These are phyloP conservation scores for Amphiprion ocellaris DNA, from an alignment of 2,113 vertebrate genomes.

Conservation along the genomic window DNA sequence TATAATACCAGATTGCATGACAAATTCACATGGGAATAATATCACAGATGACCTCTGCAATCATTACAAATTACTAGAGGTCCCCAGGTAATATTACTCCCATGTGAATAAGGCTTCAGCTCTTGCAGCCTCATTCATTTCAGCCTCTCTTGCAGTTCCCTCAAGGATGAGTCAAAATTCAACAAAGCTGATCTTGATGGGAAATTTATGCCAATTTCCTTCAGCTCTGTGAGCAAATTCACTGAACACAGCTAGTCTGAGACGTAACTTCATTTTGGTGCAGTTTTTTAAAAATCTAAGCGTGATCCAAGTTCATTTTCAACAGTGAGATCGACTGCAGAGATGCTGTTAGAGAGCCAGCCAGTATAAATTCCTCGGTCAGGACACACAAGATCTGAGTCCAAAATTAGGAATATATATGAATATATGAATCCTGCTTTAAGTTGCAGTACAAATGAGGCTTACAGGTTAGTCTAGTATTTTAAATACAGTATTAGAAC, in stretches of 20 bases:
- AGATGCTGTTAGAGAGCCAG: not conserved
- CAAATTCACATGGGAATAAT: no score
- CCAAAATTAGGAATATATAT: constrained; percentile 31
- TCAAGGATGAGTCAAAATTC: not conserved
- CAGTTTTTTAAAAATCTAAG: not conserved
- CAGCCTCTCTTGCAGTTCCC: not conserved
- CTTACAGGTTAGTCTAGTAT: constrained; percentile 34
- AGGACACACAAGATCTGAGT: not conserved
- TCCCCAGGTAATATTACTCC: no score
- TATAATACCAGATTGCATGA: no score
- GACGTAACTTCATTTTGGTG: not conserved
- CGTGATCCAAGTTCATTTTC: not conserved
- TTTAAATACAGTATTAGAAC: constrained; percentile 39
- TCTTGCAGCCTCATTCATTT: not conserved
- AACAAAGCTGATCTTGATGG: not conserved
- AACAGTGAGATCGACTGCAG: not conserved
- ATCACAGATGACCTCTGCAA: no score
- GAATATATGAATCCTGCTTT: constrained; percentile 50
- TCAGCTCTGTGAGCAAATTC: not conserved
- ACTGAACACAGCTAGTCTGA: no score
- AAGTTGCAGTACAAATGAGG: constrained; percentile 27
- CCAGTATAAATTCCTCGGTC: constrained; percentile 16
- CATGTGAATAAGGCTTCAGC: not conserved
- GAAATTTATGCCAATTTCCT: not conserved
- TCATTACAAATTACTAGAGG: no score